Evolutionary conservation across 2,888 invertebrate genomes (phyloP).

Genomic region (Polietes domitor): DNA sequence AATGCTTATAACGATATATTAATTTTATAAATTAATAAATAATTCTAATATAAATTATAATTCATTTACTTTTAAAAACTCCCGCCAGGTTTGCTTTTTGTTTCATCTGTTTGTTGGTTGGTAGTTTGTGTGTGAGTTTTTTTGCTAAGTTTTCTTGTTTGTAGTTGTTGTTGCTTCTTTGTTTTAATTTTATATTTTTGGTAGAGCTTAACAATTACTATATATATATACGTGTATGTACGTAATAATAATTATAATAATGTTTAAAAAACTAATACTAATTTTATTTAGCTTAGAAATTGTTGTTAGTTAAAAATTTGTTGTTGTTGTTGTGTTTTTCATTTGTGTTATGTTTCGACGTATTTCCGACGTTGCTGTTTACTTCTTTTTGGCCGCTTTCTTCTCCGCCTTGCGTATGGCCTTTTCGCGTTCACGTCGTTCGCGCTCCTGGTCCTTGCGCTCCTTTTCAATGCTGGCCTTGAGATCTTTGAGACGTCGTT

Average conservation of each 20-base stretch:
- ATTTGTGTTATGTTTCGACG: neutral
- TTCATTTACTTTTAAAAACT: constrained; percentile 30
- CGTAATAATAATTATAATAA: constrained; percentile 20
- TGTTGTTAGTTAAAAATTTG: constrained; percentile 54
- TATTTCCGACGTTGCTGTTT: constrained; percentile 67
- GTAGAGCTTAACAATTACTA: constrained; percentile 56
- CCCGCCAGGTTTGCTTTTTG: constrained; percentile 8
- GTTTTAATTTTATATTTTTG: constrained; percentile 66
- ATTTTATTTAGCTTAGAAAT: constrained; percentile 55
- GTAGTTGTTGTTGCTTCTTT: constrained; percentile 42
- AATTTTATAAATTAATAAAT: constrained; percentile 57
- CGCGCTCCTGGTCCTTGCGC: constrained; percentile 90
- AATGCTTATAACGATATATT: constrained; percentile 46
- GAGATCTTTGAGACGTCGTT: constrained; percentile 92
- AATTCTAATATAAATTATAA: constrained; percentile 46
- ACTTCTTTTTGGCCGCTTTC: constrained; percentile 87
- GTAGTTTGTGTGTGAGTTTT: constrained; percentile 49
- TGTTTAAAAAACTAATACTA: constrained; percentile 55
- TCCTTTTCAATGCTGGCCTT: constrained; percentile 88
- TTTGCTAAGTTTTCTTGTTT: constrained; percentile 62
- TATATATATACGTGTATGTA: neutral
- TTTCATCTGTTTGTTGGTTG: constrained; percentile 67
- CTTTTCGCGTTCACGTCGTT: constrained; percentile 91
- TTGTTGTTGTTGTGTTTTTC: constrained; percentile 60
- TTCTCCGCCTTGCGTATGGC: constrained; percentile 93